These are phyloP conservation scores for Lasioglossum calceatum DNA, from an alignment of 2,888 invertebrate genomes.

Conservation along the genomic window DNA sequence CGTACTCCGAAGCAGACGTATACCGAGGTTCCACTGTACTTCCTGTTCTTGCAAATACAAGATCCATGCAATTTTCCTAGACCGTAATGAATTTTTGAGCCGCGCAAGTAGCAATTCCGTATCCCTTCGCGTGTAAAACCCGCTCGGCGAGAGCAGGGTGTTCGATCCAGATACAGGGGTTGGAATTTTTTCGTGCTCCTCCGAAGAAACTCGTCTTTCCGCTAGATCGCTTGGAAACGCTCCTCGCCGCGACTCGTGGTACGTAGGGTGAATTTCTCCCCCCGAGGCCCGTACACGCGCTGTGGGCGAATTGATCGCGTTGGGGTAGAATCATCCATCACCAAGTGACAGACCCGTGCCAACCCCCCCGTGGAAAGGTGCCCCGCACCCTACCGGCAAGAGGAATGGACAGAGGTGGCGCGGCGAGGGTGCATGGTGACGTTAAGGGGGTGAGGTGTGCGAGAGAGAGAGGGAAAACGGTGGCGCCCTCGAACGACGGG, in stretches of 20 bases:
- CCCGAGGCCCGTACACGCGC: constrained; percentile 74
- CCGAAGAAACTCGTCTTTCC: constrained; percentile 69
- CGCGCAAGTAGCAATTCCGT: neutral
- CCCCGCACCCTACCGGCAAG: constrained; percentile 71
- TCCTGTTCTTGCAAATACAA: no score
- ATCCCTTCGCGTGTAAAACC: neutral
- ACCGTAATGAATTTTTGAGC: neutral
- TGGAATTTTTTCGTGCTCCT: constrained; percentile 10
- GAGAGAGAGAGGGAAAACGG: constrained; percentile 56
- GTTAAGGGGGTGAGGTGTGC: constrained; percentile 46
- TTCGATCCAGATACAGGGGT: constrained; percentile 2
- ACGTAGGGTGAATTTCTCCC: constrained; percentile 69
- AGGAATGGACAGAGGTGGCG: constrained; percentile 66
- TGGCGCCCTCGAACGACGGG: constrained; percentile 72
- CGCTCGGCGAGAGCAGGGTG: neutral
- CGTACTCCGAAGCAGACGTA: no score
- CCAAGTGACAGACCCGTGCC: constrained; percentile 82
- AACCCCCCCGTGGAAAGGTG: constrained; percentile 77
- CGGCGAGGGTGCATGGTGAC: constrained; percentile 10
- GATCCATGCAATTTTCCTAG: neutral
- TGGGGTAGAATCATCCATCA: constrained; percentile 83
- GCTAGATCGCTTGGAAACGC: constrained; percentile 61
- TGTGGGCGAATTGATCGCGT: constrained; percentile 81
- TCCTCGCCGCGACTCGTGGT: constrained; percentile 51
- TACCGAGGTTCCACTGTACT: no score